These are phyloP conservation scores for Troides helena DNA, from an alignment of 2,888 invertebrate genomes.

Conservation along the genomic window DNA sequence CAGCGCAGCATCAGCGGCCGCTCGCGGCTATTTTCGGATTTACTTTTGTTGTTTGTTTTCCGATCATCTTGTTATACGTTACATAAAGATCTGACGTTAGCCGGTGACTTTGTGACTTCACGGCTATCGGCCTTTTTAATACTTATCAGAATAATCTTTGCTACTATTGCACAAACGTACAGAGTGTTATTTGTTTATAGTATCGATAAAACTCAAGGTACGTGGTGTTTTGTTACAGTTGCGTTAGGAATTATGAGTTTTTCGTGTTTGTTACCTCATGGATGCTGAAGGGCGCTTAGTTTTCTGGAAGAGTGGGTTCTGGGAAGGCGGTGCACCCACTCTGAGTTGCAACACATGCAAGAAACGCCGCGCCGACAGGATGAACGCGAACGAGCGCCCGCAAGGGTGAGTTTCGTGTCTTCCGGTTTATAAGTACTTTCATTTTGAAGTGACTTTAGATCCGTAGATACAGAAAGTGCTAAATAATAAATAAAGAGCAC, in stretches of 20 bases:
- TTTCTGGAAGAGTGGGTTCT: slow-evolving; percentile 73
- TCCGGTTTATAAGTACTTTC: slow-evolving; percentile 14
- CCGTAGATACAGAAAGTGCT: no score
- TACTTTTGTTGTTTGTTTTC: slow-evolving; percentile 60
- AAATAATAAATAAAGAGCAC: no score
- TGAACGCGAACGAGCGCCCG: slow-evolving; percentile 66
- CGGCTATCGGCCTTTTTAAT: no score
- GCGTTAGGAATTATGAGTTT: slow-evolving; percentile 46
- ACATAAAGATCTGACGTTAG: slow-evolving; percentile 50
- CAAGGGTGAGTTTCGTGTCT: slow-evolving; percentile 56
- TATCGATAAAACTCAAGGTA: neutral
- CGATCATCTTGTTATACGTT: slow-evolving; percentile 52
- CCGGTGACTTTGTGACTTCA: slow-evolving; percentile 9
- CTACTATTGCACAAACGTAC: neutral
- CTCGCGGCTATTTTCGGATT: slow-evolving; percentile 62
- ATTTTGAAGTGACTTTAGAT: no score
- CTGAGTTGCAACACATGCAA: slow-evolving; percentile 71
- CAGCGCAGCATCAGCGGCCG: slow-evolving; percentile 40
- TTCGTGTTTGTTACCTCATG: slow-evolving; percentile 53
- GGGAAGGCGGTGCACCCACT: slow-evolving; percentile 71
- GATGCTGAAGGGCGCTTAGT: slow-evolving; percentile 72
- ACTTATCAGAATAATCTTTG: neutral
- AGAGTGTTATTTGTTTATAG: neutral
- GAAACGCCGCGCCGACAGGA: slow-evolving; percentile 70
- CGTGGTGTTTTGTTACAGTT: neutral